These are phyloP conservation scores for Babylonia areolata DNA, from an alignment of 1,140 invertebrate species.

Conservation along the genomic window DNA sequence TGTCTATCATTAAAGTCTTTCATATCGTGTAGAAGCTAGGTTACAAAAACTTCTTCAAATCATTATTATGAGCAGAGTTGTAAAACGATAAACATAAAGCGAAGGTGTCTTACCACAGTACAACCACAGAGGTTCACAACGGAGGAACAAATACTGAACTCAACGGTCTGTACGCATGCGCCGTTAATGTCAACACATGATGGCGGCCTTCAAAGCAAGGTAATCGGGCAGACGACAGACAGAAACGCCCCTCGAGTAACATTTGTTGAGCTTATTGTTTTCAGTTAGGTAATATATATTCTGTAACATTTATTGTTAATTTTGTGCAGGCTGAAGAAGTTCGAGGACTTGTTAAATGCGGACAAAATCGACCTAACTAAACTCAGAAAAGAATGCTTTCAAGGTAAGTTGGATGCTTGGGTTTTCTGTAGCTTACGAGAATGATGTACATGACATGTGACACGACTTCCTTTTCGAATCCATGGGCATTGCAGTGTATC, in stretches of 20 bases:
- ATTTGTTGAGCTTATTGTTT: not conserved
- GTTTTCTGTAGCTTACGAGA: too few relatives aligned
- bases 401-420: conserved; percentile 2
- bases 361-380: conserved; percentile 24
- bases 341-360: conserved; percentile 27
- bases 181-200: conserved; percentile 54
- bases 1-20: too few relatives aligned
- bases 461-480: too few relatives aligned
- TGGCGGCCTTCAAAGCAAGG: conserved; percentile 62
- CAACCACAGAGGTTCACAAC: not conserved
- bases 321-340: conserved; percentile 19
- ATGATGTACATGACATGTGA: too few relatives aligned
- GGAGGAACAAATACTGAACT: not conserved
- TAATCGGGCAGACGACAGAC: conserved; percentile 35
- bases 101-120: too few relatives aligned
- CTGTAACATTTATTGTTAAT: not conserved
- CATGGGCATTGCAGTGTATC: too few relatives aligned
- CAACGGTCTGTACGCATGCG: conserved; percentile 33
- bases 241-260: conserved; percentile 43
- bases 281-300: not conserved
- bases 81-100: not conserved
- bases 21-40: too few relatives aligned
- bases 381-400: conserved; percentile 31
- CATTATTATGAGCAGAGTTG: not conserved
- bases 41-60: not conserved